Conservation (phyloP, 2,113 vertebrate species). For the Columba janthina region DNA sequence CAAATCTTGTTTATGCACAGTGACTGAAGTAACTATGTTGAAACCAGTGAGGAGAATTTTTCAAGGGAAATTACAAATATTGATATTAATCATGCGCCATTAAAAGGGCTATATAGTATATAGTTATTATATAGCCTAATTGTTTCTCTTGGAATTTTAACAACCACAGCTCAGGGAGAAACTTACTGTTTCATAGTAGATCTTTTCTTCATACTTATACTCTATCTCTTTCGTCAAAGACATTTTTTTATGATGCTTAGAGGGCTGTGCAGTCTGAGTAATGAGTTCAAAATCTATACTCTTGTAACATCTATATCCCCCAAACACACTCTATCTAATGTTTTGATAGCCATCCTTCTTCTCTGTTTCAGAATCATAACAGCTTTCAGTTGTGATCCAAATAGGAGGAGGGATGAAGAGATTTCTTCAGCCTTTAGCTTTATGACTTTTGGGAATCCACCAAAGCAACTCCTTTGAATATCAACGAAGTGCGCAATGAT, state of each 20-base stretch:
- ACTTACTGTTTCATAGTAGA: not conserved
- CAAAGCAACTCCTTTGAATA: not conserved
- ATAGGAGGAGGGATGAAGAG: not conserved
- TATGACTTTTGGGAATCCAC: not conserved
- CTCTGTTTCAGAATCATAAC: not conserved
- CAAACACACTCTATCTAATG: not conserved
- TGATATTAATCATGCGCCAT: not conserved
- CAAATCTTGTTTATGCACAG: not conserved
- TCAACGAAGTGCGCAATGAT: not conserved
- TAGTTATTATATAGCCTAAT: not conserved
- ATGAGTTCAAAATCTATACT: not conserved
- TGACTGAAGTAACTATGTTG: not conserved
- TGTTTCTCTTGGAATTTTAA: not conserved
- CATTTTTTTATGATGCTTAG: not conserved
- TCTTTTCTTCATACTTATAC: not conserved
- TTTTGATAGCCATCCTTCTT: not conserved
- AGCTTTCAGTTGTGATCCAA: not conserved
- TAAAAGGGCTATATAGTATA: not conserved
- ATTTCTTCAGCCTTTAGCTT: not conserved
- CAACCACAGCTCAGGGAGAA: not conserved
- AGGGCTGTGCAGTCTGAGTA: not conserved
- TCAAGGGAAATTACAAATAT: not conserved
- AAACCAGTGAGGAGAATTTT: not conserved
- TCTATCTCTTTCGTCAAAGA: not conserved
- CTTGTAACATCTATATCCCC: not conserved